Percentiles rank a stretch among this genome's conserved stretches.
Evolutionary conservation across 2,888 invertebrate genomes (phyloP).

Genomic region (Prosapia bicincta): DNA sequence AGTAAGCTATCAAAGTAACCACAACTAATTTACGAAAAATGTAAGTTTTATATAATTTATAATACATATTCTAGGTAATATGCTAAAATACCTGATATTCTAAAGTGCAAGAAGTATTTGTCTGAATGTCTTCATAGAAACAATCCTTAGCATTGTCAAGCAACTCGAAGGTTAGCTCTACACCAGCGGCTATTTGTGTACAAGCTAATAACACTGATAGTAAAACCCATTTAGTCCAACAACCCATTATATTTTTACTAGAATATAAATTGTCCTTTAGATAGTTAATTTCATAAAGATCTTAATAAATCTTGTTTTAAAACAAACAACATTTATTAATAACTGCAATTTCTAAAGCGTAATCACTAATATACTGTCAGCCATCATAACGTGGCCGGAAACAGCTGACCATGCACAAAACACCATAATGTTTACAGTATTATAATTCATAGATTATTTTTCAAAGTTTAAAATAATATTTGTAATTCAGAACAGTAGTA

Average conservation of each 20-base stretch:
- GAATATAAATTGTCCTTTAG: slow-evolving; percentile 7
- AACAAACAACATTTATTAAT: slow-evolving; percentile 1
- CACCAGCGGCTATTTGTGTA: slow-evolving; percentile 50
- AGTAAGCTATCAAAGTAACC: too few relatives aligned
- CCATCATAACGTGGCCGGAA: slow-evolving; percentile 36
- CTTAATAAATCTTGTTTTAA: neutral
- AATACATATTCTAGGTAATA: too few relatives aligned
- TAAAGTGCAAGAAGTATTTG: slow-evolving; percentile 81
- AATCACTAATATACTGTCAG: slow-evolving; percentile 4
- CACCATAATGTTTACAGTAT: neutral
- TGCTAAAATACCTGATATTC: slow-evolving; percentile 83
- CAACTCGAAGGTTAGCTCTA: slow-evolving; percentile 94
- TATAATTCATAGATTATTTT: neutral
- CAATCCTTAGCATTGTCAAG: slow-evolving; percentile 97
- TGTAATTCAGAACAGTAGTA: too few relatives aligned
- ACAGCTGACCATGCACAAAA: neutral
- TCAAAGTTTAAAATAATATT: too few relatives aligned
- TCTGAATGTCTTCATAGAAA: slow-evolving; percentile 90
- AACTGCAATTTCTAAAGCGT: slow-evolving; percentile 13
- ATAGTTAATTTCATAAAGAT: neutral
- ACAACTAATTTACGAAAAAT: too few relatives aligned
- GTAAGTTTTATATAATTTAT: too few relatives aligned
- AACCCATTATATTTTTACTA: slow-evolving; percentile 23
- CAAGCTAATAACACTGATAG: slow-evolving; percentile 21
- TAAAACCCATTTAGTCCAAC: slow-evolving; percentile 23